phyloP scores from a whole-genome alignment of 2,888 invertebrate genomes.

The Glaucopsyche alexis region DNA sequence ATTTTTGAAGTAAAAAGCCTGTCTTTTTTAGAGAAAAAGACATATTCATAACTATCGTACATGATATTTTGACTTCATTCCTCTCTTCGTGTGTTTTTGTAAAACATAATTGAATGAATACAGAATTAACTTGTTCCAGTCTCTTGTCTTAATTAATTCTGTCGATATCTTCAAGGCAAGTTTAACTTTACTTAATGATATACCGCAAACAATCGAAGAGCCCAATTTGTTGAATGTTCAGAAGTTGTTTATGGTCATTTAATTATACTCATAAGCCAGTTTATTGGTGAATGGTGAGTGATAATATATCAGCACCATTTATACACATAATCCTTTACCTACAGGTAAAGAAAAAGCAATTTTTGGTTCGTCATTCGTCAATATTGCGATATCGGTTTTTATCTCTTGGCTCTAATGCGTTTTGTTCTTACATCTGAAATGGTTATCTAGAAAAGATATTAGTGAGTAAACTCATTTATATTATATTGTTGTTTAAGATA shows the following conservation, averaged over 20 bases:
- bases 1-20: too few species aligned
- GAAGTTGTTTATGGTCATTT: constrained; percentile 12
- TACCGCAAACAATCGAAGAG: background rate
- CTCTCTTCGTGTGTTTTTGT: background rate
- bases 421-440: background rate
- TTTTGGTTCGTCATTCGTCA: background rate
- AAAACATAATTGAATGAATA: background rate
- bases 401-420: background rate
- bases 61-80: too few species aligned
- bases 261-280: constrained; percentile 1
- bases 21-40: too few species aligned
- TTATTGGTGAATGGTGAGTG: background rate
- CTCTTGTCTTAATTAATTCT: constrained; percentile 6
- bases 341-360: background rate
- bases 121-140: constrained; percentile 3
- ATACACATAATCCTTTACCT: background rate
- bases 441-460: background rate
- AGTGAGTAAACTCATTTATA: background rate
- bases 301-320: background rate
- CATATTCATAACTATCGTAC: too few species aligned
- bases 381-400: constrained; percentile 5
- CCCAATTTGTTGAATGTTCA: background rate
- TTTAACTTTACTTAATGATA: background rate
- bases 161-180: background rate
- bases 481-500: background rate